Conservation (phyloP, 1,140 invertebrate genomes). For the Bombus soroeensis region DNA sequence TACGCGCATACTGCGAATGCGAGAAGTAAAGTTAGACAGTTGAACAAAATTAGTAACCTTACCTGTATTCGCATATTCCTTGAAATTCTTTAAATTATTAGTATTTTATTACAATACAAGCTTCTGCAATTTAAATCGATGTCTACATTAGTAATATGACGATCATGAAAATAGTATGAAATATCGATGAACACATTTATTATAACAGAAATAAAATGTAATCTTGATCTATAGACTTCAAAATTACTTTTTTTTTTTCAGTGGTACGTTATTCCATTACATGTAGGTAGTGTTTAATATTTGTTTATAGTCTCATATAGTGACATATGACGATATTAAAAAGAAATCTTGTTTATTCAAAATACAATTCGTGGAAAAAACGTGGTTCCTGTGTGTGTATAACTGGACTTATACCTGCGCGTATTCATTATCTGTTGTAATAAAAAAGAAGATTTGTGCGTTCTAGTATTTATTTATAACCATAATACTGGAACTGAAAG, state of each 20-base stretch:
- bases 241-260: conserved; percentile 37
- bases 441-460: background rate
- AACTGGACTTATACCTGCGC: conserved; percentile 48
- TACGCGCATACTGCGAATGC: conserved; percentile 33
- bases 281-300: conserved; percentile 56
- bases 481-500: conserved; percentile 24
- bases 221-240: conserved; percentile 12
- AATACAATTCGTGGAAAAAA: conserved; percentile 29
- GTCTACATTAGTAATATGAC: conserved; percentile 19
- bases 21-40: conserved; percentile 52
- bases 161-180: conserved; percentile 26
- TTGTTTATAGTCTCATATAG: conserved; percentile 42
- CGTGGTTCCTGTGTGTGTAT: conserved; percentile 51
- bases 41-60: conserved; percentile 39
- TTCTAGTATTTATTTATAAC: conserved; percentile 26
- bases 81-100: conserved; percentile 38
- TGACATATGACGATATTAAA: conserved; percentile 38
- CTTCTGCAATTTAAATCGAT: background rate
- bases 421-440: conserved; percentile 56
- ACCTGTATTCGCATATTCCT: conserved; percentile 6
- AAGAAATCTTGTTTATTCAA: conserved; percentile 43
- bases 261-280: conserved; percentile 49
- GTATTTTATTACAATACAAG: conserved; percentile 20
- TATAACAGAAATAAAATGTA: conserved; percentile 20
- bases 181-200: conserved; percentile 32